Evolutionary conservation across 2,888 invertebrate species (phyloP).

Genomic region (Drosophila subsilvestris): DNA sequence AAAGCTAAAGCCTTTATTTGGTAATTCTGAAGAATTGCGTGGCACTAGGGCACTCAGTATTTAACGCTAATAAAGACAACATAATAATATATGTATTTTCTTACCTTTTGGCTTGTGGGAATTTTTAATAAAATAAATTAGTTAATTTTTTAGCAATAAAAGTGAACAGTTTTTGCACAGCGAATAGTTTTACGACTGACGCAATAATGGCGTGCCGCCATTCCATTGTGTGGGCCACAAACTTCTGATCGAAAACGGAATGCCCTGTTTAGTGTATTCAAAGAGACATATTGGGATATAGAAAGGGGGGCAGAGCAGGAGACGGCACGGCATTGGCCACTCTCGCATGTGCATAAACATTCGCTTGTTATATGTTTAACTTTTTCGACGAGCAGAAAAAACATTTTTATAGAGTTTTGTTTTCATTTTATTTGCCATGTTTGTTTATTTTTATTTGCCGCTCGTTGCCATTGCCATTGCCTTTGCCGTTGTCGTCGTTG

Average conservation of each 20-base stretch:
- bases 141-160: no score
- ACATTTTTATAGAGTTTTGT: conserved; percentile 75
- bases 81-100: no score
- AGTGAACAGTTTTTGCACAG: not conserved
- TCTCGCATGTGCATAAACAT: conserved; percentile 52
- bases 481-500: conserved; percentile 20
- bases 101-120: no score
- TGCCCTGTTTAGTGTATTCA: not conserved
- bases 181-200: not conserved
- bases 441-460: conserved; percentile 78
- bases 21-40: not conserved
- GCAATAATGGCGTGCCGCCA: no score
- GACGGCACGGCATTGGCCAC: conserved; percentile 15
- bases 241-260: not conserved
- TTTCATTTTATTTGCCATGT: conserved; percentile 78
- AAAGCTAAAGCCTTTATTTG: not conserved
- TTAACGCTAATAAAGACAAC: no score
- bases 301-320: not conserved
- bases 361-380: conserved; percentile 59
- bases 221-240: not conserved
- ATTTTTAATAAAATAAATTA: no score
- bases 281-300: conserved; percentile 23
- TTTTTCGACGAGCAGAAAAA: conserved; percentile 61
- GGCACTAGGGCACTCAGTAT: no score
- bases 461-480: conserved; percentile 45